Evolutionary conservation across 2,797 vertebrate species (phyloP), one percentile per base, ranked within the genome.

Genomic region (Microtus obscurus): DNA sequence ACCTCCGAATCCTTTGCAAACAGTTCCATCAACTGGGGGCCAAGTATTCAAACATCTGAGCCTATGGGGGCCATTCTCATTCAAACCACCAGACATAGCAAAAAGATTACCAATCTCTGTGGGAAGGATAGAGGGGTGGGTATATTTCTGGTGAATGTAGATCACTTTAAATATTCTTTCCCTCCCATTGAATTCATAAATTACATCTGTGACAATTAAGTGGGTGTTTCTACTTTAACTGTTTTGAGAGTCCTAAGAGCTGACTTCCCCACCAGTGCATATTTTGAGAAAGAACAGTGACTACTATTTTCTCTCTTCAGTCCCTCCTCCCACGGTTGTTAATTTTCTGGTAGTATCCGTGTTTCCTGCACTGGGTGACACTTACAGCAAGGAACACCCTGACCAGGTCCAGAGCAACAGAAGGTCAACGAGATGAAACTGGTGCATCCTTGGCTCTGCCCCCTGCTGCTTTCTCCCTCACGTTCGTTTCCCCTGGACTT

Each of bases 331-430:
- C 17, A 69, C 10, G 69, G 37, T 83, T 86, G 61, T 93, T 93
- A 63, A 73, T 81, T 85, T 89, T 90, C 37, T 89, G 25, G 23
- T 19, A 61, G 19, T 65, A 74, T 82, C 12, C 8, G 5, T 73
- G 29, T 94, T 93, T 76, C 43, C 82, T 80, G n/a, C 34, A 37
- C 2, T 13, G 27, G 27, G 40, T 53, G 59, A 6, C 79, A 2
- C 78, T 90, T 92, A 53, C 83, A 81, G 27, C 71, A 81, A 61
- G 59, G 63, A 82, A 81, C n/a, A 76, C 61, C 89, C 63, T 93
- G 69, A 65, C 40, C 61, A 88, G 91, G 86, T 40, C 29, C 34
- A 92, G 51, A 89, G 56, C 59, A 89, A 89, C 14, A 79, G 61
- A 89, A 82, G 40, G 93, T 80, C n/a, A 88, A 69, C 31, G 51